Conservation (phyloP, 2,113 vertebrate genomes). For the Salminus brasiliensis region DNA sequence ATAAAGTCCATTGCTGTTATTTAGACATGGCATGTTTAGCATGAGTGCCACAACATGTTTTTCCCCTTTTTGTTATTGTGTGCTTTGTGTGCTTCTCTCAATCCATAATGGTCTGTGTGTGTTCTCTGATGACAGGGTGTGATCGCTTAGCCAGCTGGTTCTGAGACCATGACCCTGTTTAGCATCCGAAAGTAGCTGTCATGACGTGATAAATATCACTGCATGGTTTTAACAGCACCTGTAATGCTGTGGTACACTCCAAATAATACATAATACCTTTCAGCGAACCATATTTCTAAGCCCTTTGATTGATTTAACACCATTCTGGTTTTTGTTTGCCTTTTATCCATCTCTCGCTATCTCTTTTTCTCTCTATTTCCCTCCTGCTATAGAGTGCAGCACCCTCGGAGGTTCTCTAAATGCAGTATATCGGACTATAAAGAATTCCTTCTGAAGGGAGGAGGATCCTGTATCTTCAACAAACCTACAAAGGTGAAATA, state of each 20-base stretch:
- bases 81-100: background rate
- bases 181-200: constrained; percentile 20
- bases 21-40: constrained; percentile 20
- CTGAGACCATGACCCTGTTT: constrained; percentile 22
- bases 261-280: constrained; percentile 14
- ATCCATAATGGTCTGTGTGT: constrained; percentile 28
- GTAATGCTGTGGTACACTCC: constrained; percentile 15
- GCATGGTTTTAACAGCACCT: constrained; percentile 19
- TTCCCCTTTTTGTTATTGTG: constrained; percentile 19
- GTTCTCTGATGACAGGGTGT: constrained; percentile 37
- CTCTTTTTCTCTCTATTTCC: constrained; percentile 24
- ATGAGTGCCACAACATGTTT: constrained; percentile 24
- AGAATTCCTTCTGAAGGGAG: constrained; percentile 92
- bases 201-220: constrained; percentile 15
- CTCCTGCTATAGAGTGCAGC: constrained; percentile 83
- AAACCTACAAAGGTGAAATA: constrained; percentile 89
- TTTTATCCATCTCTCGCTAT: background rate
- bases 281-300: background rate
- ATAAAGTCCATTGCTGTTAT: constrained; percentile 26
- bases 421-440: constrained; percentile 95
- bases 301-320: constrained; percentile 20
- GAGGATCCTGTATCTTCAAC: constrained; percentile 96
- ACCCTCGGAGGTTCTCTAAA: constrained; percentile 92
- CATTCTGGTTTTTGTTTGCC: background rate
- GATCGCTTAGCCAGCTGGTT: constrained; percentile 43